Evolutionary conservation across 2,113 vertebrate species (phyloP), one percentile per base, ranked within the genome.

Genomic region (Ceyx margarethae): DNA sequence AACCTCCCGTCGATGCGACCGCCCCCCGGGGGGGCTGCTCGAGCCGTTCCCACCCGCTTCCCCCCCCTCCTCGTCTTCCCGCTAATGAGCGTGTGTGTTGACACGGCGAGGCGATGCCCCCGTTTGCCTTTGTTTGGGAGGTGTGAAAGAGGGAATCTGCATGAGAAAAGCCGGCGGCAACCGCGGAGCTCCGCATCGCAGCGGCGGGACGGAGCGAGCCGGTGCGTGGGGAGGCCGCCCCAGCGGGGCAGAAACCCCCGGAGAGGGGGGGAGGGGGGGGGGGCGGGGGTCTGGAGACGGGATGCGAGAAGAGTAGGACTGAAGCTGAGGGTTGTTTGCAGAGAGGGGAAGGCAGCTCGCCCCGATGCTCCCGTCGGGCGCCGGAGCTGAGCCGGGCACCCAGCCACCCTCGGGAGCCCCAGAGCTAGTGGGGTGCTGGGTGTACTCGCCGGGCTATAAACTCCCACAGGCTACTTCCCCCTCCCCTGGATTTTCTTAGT

Each of bases 61-160:
- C 68, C 66, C 69, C 61, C 57, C 79, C 76, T 78, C 77, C 9
- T 48, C 74, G 69, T 66, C 76, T 86, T 53, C 87, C 90, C 95
- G 95, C 96, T 96, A 97, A 97, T 97, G 97, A 97, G 96, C 88
- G 88, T 96, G 97, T 97, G 94, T 98, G 97, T 97, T 98, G 98
- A 97, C 98, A 97, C 94, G 96, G 95, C 95, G 92, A 97, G 85
- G 95, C 97, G 72, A 95, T 97, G 97, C 97, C 97, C 97, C 96
- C 97, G 96, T 97, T 98, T 97, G 97, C 97, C 97, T 98, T 98
- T 98, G 98, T 98, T 98, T 98, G 94, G 97, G 95, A 98, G 97
- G 98, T 98, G 97, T 98, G 97, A 97, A 98, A 97, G 90, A 96
- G 96, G 85, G 93, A 95, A 96, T 97, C 96, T 97, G 96, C 95